Percentiles rank a stretch among this genome's conserved stretches.
Conservation (phyloP, 2,888 invertebrate species). For the Mylabris sibirica region DNA sequence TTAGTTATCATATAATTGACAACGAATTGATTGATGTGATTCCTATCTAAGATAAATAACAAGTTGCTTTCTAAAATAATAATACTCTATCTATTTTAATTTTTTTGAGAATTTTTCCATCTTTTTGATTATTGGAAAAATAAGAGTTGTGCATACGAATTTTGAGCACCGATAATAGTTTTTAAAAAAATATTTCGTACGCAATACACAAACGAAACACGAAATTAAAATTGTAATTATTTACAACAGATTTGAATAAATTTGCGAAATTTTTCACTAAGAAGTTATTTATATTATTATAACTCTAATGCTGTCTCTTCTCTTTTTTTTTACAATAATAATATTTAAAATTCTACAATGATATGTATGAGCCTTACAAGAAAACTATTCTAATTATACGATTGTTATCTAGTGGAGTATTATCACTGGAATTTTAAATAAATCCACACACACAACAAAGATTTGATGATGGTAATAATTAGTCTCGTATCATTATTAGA, state of each 20-base stretch:
- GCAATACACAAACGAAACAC: constrained; percentile 49
- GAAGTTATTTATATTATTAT: constrained; percentile 19
- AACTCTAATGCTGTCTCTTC: background rate
- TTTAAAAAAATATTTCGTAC: constrained; percentile 41
- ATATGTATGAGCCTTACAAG: constrained; percentile 60
- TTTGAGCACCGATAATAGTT: constrained; percentile 55
- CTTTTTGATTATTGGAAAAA: background rate
- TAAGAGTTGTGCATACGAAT: constrained; percentile 46
- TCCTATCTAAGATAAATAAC: background rate
- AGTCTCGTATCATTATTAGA: no score
- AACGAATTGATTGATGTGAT: constrained; percentile 21
- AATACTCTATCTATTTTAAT: background rate
- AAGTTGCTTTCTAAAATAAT: background rate
- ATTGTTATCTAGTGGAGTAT: background rate
- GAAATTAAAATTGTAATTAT: constrained; percentile 33
- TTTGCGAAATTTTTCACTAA: constrained; percentile 33
- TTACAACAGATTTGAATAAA: constrained; percentile 31
- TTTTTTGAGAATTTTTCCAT: background rate
- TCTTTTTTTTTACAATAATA: constrained; percentile 36
- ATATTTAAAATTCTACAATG: constrained; percentile 52
- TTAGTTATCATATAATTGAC: constrained; percentile 47
- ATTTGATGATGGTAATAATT: background rate
- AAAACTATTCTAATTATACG: constrained; percentile 20
- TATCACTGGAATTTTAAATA: background rate
- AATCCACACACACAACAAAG: background rate